Evolutionary conservation across 2,888 invertebrate species (phyloP), one percentile per base, ranked within the genome.

Genomic region (Scaptodrosophila latifasciaeformis): DNA sequence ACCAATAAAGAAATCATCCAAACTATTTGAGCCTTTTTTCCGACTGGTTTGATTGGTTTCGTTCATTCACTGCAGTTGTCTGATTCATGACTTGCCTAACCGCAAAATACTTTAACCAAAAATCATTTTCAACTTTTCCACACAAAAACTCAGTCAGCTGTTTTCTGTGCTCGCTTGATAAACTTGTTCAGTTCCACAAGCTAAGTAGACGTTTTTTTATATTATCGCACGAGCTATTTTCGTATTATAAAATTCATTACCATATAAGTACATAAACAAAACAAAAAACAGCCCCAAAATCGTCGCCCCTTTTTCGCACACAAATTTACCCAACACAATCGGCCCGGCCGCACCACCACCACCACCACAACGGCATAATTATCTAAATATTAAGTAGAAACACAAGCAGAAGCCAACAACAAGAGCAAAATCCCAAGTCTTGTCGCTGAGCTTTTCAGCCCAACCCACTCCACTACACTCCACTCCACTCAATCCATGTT

Each of bases 201-300:
- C 27, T 27, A 9, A 24, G 24, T 7, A 3, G 24, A 24, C 24
- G 24, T 24, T 5, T 5, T 24, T 24, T 24, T 7, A 7, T 24
- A 24, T 24, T 24, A 31, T 21, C 54, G 48, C 30, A 53, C 45
- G 34, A 54, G n/a, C 53, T 57, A 46, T 43, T 24, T 34, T 47
- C 48, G 39, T 56, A 46, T 59, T 53, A 56, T 31, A 59, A 49
- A 63, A 63, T 64, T 62, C 67, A 69, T 82, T 65, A 55, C 83
- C 82, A 82, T 70, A 70, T 78, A 67, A 64, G 78, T 49, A 45
- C 61, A 64, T 54, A 65, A 63, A 50, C 17, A 45, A n/a, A 10
- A 29, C 6, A 40, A 43, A 59, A 49, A 45, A 43, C 27, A 29
- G 27, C 48, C 49, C 59, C 53, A 59, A 65, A 69, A 45, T 61